Evolutionary conservation across 30 jellyfish, hydroid and myxozoan species (phyloP), one percentile per base, ranked within the genome.

Genomic region (Haliclystus octoradiatus): DNA sequence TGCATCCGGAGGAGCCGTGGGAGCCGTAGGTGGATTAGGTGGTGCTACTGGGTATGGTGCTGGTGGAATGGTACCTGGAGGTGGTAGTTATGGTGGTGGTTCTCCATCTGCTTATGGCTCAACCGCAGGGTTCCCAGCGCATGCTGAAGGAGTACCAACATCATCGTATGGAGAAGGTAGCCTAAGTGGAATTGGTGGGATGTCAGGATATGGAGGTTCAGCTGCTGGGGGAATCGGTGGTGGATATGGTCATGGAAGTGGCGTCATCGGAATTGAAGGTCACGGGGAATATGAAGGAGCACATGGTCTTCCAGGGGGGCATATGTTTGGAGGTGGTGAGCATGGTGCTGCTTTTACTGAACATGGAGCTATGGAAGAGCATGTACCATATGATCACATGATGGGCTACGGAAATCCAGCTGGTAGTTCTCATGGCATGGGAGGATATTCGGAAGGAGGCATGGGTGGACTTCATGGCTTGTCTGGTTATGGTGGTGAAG

Each of bases 251-350:
- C 74, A 49, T 46, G 70, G 62, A 1, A 52, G 61, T 47, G 50
- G 73, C 31, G 78, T 64, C 64, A 70, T 65, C 26, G 87, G 85
- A 22, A 51, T 72, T 13, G 81, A 62, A 29, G 76, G 69, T 5
- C 73, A 57, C 67, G 93, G 93, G 22, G 94, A 82, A 19, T 76
- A 66, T 35, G 95, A 77, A 34, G 91, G 91, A 28, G 84, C 75
- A 14, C 80, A 65, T n/a, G 93, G 84, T 25, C 30, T 52, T 34
- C 70, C 65, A 13, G 90, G 82, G 14, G 90, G 80, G n/a, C 89
- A 73, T 40, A 84, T 78, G 34, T 26, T 35, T 33, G 80, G 61
- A 29, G 92, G 94, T 7, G 69, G 69, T 28, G 33, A n/a, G 14
- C 80, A 51, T 2, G 87, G 66, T 23, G 87, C 80, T 2, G 75